These are phyloP conservation scores for Drosophila fuyamai DNA, from an alignment of 1,140 invertebrate genomes.

Conservation along the genomic window DNA sequence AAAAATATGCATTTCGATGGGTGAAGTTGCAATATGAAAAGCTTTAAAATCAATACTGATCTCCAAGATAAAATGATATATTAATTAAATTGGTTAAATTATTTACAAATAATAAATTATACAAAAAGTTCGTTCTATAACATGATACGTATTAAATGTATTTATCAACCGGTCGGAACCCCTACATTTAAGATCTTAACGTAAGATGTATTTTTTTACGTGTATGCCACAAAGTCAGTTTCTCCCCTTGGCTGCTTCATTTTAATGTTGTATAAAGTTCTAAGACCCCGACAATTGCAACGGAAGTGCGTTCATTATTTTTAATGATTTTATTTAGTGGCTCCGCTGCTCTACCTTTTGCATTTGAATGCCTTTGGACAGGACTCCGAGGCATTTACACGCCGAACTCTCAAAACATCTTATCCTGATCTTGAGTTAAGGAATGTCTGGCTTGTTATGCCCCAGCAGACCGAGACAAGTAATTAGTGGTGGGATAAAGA, in stretches of 20 bases:
- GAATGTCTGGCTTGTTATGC: slow-evolving; percentile 27
- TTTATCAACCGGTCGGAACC: no score
- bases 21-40: no score
- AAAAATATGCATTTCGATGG: background rate
- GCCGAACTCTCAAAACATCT: slow-evolving; percentile 20
- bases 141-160: no score
- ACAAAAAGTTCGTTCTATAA: no score
- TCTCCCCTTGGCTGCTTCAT: slow-evolving; percentile 51
- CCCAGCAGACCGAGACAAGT: slow-evolving; percentile 33
- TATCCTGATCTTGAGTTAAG: slow-evolving; percentile 45
- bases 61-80: no score
- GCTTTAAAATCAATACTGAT: no score
- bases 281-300: slow-evolving; percentile 68
- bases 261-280: slow-evolving; percentile 77
- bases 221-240: slow-evolving; percentile 4
- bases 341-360: slow-evolving; percentile 8
- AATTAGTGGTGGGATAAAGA: slow-evolving; percentile 38
- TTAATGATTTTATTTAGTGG: slow-evolving; percentile 81
- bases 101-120: no score
- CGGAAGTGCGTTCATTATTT: slow-evolving; percentile 82
- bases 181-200: no score
- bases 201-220: background rate
- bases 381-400: slow-evolving; percentile 39
- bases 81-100: no score
- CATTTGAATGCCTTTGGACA: slow-evolving; percentile 40